phyloP scores from a whole-genome alignment of 2,797 vertebrate genomes.

The Gadopsis marmoratus region DNA sequence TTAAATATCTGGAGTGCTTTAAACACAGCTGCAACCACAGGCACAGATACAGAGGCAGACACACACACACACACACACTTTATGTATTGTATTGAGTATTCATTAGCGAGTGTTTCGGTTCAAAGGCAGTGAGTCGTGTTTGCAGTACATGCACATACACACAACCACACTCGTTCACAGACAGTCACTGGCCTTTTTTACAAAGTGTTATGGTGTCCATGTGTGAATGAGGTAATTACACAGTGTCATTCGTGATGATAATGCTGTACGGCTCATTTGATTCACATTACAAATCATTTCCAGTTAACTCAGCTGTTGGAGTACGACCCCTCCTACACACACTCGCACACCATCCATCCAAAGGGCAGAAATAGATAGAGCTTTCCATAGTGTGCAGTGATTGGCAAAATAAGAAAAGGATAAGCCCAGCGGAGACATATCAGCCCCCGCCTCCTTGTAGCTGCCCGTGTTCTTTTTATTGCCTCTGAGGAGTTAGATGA shows the following conservation, averaged over 20 bases:
- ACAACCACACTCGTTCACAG: constrained; percentile 33
- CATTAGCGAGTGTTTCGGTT: constrained; percentile 68
- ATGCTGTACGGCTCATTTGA: constrained; percentile 53
- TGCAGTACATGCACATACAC: constrained; percentile 15
- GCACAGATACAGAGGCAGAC: constrained; percentile 19
- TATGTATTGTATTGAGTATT: constrained; percentile 30
- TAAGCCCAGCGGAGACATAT: constrained; percentile 59
- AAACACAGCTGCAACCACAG: constrained; percentile 50
- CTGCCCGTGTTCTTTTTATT: constrained; percentile 36
- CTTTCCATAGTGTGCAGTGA: constrained; percentile 8
- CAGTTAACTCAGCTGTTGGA: constrained; percentile 36
- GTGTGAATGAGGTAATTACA: constrained; percentile 80
- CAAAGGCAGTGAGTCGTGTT: constrained; percentile 66
- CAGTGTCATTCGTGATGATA: constrained; percentile 52
- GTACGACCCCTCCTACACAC: constrained; percentile 1
- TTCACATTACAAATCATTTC: constrained; percentile 47
- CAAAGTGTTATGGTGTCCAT: constrained; percentile 70
- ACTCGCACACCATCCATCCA: background rate
- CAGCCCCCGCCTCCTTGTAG: constrained; percentile 12
- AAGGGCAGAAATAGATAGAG: constrained; percentile 5
- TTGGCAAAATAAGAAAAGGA: constrained; percentile 20
- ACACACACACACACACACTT: constrained; percentile 26
- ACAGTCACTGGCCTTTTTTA: constrained; percentile 47
- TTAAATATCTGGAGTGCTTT: constrained; percentile 45
- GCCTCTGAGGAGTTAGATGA: constrained; percentile 43